Evolutionary conservation across 2,113 vertebrate species (phyloP).

Genomic region (Labrus mixtus): DNA sequence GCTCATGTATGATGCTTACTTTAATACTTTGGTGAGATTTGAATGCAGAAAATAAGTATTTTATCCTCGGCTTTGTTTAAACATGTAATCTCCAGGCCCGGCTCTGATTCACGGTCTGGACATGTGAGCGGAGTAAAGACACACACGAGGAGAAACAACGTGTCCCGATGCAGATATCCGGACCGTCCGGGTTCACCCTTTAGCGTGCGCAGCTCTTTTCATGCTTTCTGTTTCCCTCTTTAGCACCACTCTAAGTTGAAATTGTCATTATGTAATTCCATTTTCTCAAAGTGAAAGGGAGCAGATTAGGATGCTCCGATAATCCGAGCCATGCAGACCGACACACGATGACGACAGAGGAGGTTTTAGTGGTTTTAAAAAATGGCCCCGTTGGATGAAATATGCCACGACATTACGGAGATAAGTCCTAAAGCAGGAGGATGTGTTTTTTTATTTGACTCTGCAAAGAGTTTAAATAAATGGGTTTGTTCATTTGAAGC

Average conservation of each 20-base stretch:
- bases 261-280: constrained; percentile 72
- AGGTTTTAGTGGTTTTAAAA: not conserved
- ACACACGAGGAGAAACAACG: not conserved
- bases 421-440: not conserved
- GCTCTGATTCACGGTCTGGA: not conserved
- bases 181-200: not conserved
- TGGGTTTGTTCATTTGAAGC: too few species aligned
- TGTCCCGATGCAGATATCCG: not conserved
- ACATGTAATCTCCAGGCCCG: too few species aligned
- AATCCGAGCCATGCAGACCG: constrained; percentile 55
- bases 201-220: not conserved
- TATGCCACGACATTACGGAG: too few species aligned
- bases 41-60: too few species aligned
- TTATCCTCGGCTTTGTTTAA: too few species aligned
- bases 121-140: not conserved
- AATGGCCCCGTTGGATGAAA: too few species aligned
- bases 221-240: not conserved
- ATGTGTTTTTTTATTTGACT: too few species aligned
- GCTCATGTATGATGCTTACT: too few species aligned
- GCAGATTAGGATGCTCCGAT: constrained; percentile 71
- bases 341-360: constrained; percentile 6
- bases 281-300: constrained; percentile 70
- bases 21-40: too few species aligned
- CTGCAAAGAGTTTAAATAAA: not conserved
- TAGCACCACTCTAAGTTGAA: constrained; percentile 3